Evolutionary conservation across 2,888 invertebrate species (phyloP).

Genomic region (Pilophorus perplexus): DNA sequence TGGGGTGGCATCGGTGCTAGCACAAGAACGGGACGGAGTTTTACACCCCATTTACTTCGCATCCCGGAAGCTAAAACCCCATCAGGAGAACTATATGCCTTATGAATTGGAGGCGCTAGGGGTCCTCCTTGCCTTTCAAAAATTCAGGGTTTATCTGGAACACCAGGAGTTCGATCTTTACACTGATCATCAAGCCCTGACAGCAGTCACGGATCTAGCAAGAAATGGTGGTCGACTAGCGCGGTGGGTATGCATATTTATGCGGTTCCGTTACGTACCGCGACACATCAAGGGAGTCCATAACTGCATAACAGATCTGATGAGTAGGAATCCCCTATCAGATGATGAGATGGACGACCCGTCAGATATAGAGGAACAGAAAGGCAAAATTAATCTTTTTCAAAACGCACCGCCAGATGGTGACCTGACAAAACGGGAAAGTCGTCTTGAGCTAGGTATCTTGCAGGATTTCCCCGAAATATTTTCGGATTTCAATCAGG

Average conservation of each 20-base stretch:
- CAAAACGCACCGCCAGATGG: not conserved
- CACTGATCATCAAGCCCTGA: conserved; percentile 12
- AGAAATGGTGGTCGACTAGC: conserved; percentile 21
- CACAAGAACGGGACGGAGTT: conserved; percentile 12
- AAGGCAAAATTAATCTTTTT: not conserved
- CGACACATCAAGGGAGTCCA: conserved; percentile 13
- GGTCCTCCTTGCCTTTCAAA: not conserved
- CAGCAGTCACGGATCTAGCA: conserved; percentile 2
- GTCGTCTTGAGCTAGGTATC: too few relatives aligned
- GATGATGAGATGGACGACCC: not conserved
- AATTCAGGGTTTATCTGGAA: conserved; percentile 17
- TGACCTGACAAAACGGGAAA: not conserved
- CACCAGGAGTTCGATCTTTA: conserved; percentile 4
- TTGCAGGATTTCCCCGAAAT: conserved; percentile 16
- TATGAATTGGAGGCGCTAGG: conserved; percentile 2
- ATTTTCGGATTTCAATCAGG: conserved; percentile 25
- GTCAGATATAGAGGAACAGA: not conserved
- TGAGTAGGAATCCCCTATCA: not conserved
- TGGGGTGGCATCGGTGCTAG: conserved; percentile 15
- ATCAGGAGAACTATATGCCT: not conserved
- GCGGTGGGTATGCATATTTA: not conserved
- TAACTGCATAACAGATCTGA: not conserved
- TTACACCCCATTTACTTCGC: conserved; percentile 5
- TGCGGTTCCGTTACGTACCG: conserved; percentile 4
- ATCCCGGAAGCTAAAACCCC: not conserved